Conservation (phyloP, 2,888 invertebrate species). For the Cantharis nigra region DNA sequence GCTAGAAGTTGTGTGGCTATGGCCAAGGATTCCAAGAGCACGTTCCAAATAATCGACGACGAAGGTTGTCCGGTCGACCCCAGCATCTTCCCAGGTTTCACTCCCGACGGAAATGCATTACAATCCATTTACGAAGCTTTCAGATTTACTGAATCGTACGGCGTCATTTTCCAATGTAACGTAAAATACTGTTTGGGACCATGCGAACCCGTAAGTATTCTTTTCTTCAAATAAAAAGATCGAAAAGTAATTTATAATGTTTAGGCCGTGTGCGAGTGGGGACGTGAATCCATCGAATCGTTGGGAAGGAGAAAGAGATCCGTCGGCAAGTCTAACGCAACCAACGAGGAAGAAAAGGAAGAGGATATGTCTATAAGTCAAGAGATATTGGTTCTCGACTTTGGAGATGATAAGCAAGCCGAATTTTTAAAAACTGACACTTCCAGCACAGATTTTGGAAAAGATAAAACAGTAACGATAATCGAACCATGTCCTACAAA, state of each 20-base stretch:
- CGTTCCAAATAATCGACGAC: slow-evolving; percentile 94
- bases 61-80: slow-evolving; percentile 94
- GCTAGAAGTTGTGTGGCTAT: slow-evolving; percentile 95
- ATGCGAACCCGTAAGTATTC: slow-evolving; percentile 80
- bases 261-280: slow-evolving; percentile 89
- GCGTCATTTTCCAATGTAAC: slow-evolving; percentile 96
- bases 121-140: slow-evolving; percentile 94
- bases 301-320: slow-evolving; percentile 90
- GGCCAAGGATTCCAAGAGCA: slow-evolving; percentile 95
- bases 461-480: slow-evolving; percentile 88
- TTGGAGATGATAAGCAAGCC: slow-evolving; percentile 86
- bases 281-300: slow-evolving; percentile 86
- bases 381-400: slow-evolving; percentile 90
- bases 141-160: slow-evolving; percentile 94
- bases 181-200: slow-evolving; percentile 95
- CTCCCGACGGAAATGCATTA: slow-evolving; percentile 86
- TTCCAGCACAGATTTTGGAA: slow-evolving; percentile 73
- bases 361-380: slow-evolving; percentile 93
- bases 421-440: slow-evolving; percentile 80
- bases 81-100: slow-evolving; percentile 91
- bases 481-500: slow-evolving; percentile 91
- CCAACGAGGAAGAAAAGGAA: slow-evolving; percentile 68
- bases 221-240: neutral
- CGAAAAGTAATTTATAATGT: slow-evolving; percentile 31
- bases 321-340: slow-evolving; percentile 62